phyloP scores from a whole-genome alignment of 2,113 vertebrate genomes.

The Toxotes jaculatrix region DNA sequence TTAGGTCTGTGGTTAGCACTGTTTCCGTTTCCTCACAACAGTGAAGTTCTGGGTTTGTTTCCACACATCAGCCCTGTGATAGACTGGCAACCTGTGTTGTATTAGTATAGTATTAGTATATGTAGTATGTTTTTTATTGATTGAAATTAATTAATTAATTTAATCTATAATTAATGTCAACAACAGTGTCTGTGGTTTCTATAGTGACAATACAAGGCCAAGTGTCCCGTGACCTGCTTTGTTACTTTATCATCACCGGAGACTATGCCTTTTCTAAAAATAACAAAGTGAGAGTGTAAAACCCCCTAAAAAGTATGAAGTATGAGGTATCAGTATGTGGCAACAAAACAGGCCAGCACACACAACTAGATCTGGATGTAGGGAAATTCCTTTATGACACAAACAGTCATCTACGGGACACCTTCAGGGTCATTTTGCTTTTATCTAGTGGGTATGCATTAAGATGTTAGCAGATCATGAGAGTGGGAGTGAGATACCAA shows the following conservation, averaged over 20 bases:
- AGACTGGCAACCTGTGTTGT: too few species aligned
- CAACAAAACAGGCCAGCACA: background rate
- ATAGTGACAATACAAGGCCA: background rate
- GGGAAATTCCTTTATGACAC: constrained; percentile 38
- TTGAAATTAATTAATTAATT: too few species aligned
- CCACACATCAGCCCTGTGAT: too few species aligned
- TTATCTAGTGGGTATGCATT: background rate
- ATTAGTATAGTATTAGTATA: too few species aligned
- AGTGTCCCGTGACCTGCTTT: background rate
- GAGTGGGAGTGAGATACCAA: background rate
- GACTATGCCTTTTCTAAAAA: background rate
- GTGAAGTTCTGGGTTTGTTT: background rate
- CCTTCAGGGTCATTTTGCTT: constrained; percentile 13
- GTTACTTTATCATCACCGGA: background rate
- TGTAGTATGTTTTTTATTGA: too few species aligned
- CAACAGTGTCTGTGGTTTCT: too few species aligned
- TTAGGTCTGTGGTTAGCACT: too few species aligned
- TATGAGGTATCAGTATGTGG: background rate
- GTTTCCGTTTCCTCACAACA: too few species aligned
- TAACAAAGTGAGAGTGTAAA: background rate
- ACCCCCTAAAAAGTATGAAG: background rate
- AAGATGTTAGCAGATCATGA: background rate
- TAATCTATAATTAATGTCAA: too few species aligned
- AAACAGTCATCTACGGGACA: background rate
- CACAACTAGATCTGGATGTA: background rate